Percentiles rank a stretch among this genome's conserved stretches.
phyloP scores from a whole-genome alignment of 2,888 invertebrate species.

The Thereva unica region DNA sequence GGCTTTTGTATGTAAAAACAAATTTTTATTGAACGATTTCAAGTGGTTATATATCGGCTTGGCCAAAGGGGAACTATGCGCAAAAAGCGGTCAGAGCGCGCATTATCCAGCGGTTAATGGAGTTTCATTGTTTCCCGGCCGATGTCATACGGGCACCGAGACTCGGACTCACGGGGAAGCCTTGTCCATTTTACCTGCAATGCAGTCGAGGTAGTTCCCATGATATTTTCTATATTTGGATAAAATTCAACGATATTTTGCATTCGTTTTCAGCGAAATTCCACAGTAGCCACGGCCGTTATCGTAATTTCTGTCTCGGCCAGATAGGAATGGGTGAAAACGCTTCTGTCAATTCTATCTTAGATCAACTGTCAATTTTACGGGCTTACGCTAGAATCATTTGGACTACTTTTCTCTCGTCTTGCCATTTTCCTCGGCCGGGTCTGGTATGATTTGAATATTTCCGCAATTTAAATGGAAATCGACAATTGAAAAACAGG shows the following conservation, averaged over 20 bases:
- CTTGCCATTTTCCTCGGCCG: slow-evolving; percentile 2
- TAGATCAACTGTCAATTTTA: slow-evolving; percentile 25
- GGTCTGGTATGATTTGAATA: slow-evolving; percentile 21
- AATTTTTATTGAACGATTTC: slow-evolving; percentile 23
- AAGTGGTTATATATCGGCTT: slow-evolving; percentile 1
- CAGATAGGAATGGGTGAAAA: background rate
- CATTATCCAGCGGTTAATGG: slow-evolving; percentile 17
- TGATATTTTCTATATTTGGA: slow-evolving; percentile 22
- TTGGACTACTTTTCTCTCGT: slow-evolving; percentile 28
- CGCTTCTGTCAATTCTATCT: slow-evolving; percentile 25
- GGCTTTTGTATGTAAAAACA: slow-evolving; percentile 18
- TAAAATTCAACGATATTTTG: slow-evolving; percentile 28
- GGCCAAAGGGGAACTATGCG: slow-evolving; percentile 8
- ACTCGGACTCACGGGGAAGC: background rate
- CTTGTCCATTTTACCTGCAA: slow-evolving; percentile 2
- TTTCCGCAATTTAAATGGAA: slow-evolving; percentile 33
- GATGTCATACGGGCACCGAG: slow-evolving; percentile 13
- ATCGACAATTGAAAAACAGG: background rate
- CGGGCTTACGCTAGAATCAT: slow-evolving; percentile 10
- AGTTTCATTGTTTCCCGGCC: slow-evolving; percentile 23
- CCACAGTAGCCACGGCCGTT: background rate
- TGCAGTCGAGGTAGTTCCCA: slow-evolving; percentile 17
- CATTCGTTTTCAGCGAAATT: slow-evolving; percentile 12
- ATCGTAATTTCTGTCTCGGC: slow-evolving; percentile 15
- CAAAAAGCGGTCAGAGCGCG: slow-evolving; percentile 14